Percentiles rank a stretch among this genome's conserved stretches.
Evolutionary conservation across 2,113 vertebrate species (phyloP).

Genomic region (Antechinus stuartii): DNA sequence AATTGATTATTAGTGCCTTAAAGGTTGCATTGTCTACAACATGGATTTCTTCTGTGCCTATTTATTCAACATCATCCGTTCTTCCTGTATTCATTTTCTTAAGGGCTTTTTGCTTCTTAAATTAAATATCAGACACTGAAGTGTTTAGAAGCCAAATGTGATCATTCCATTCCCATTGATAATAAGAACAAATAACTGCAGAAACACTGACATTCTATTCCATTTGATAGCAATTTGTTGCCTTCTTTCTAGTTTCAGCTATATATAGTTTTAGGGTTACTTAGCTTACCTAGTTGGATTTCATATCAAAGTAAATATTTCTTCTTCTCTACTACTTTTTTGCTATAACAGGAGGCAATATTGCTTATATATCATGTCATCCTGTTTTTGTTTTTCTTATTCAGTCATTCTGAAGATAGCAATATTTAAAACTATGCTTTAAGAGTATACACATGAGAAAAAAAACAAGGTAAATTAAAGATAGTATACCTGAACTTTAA

Average conservation of each 20-base stretch:
- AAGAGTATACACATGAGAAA: not conserved
- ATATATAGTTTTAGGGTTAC: not conserved
- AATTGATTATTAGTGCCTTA: not conserved
- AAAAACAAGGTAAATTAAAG: not conserved
- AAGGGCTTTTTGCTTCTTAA: not conserved
- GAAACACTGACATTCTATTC: not conserved
- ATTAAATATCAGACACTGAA: not conserved
- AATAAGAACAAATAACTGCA: not conserved
- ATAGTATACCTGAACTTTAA: not conserved
- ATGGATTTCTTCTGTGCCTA: not conserved
- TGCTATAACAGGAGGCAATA: not conserved
- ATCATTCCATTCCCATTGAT: not conserved
- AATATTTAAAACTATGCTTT: not conserved
- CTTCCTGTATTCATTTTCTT: not conserved
- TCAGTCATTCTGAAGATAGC: not conserved
- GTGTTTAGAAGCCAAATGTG: not conserved
- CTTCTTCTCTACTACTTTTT: not conserved
- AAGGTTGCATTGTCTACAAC: not conserved
- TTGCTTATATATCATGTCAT: not conserved
- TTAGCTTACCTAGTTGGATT: not conserved
- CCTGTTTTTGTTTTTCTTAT: not conserved
- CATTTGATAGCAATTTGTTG: not conserved
- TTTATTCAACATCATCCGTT: not conserved
- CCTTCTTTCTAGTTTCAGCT: not conserved
- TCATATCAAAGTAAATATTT: not conserved